These are phyloP conservation scores for Ormyrus rosae DNA, from an alignment of 2,888 invertebrate species.

Conservation along the genomic window DNA sequence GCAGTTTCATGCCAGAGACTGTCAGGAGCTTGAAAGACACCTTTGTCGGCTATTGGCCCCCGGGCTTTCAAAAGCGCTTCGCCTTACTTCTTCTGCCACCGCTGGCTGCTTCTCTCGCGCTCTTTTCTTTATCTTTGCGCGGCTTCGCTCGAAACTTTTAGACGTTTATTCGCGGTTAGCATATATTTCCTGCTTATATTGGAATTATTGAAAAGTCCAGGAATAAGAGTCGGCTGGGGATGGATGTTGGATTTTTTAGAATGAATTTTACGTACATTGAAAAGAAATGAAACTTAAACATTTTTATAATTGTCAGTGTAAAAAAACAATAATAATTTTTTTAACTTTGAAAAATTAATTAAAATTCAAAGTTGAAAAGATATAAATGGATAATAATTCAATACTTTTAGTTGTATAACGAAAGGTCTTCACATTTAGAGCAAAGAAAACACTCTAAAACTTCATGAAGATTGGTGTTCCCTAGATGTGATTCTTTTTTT, in stretches of 20 bases:
- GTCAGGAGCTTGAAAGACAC: conserved; percentile 31
- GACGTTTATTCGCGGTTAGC: neutral
- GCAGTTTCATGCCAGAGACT: conserved; percentile 16
- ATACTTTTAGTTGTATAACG: too few species aligned
- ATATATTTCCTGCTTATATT: neutral
- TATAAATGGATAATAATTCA: too few species aligned
- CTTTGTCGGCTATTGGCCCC: conserved; percentile 28
- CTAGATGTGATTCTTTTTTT: too few species aligned
- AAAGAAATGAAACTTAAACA: too few species aligned
- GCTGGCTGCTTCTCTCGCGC: neutral
- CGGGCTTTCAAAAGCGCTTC: conserved; percentile 5
- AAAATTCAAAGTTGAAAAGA: too few species aligned
- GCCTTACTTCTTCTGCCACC: neutral
- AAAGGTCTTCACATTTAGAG: too few species aligned
- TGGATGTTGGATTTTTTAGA: neutral
- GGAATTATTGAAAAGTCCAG: neutral
- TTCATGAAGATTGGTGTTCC: too few species aligned
- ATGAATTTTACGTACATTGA: too few species aligned
- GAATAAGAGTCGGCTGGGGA: neutral
- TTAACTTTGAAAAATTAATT: too few species aligned
- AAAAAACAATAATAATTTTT: too few species aligned
- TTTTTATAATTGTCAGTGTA: too few species aligned
- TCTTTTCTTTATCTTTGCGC: neutral
- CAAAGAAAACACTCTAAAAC: too few species aligned
- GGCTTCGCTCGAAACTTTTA: neutral